Percentiles rank a stretch among this genome's conserved stretches.
Conservation (phyloP, 2,113 vertebrate species). For the Campylomormyrus numenius region DNA sequence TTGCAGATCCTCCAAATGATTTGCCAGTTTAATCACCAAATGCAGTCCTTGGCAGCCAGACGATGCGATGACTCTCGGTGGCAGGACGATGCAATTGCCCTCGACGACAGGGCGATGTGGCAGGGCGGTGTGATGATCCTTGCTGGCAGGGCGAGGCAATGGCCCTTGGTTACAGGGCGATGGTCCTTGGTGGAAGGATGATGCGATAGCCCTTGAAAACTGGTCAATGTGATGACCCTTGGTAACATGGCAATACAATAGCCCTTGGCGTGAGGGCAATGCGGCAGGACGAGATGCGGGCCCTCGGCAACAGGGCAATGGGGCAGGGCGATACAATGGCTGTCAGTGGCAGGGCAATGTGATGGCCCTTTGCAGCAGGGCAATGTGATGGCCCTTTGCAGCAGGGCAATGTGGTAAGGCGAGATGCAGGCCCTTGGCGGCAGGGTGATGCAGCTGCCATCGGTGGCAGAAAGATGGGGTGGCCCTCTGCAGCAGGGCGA, state of each 20-base stretch:
- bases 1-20: slow-evolving; percentile 34
- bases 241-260: background rate
- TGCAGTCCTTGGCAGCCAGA: background rate
- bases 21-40: slow-evolving; percentile 35
- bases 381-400: background rate
- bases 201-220: background rate
- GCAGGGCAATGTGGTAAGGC: background rate
- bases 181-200: background rate
- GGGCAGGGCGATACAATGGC: background rate
- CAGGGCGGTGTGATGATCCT: too few relatives aligned
- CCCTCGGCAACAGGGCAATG: too few relatives aligned
- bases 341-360: slow-evolving; percentile 2
- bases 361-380: too few relatives aligned
- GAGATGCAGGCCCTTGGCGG: too few relatives aligned
- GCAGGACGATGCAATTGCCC: background rate
- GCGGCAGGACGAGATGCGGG: background rate
- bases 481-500: background rate
- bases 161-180: too few relatives aligned
- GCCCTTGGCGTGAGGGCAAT: background rate
- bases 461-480: too few relatives aligned
- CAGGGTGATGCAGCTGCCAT: too few relatives aligned
- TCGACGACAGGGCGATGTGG: background rate
- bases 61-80: slow-evolving; percentile 34
- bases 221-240: background rate
- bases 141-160: background rate